Evolutionary conservation across 1,140 invertebrate genomes (phyloP).

Genomic region (Charaxes varanes): DNA sequence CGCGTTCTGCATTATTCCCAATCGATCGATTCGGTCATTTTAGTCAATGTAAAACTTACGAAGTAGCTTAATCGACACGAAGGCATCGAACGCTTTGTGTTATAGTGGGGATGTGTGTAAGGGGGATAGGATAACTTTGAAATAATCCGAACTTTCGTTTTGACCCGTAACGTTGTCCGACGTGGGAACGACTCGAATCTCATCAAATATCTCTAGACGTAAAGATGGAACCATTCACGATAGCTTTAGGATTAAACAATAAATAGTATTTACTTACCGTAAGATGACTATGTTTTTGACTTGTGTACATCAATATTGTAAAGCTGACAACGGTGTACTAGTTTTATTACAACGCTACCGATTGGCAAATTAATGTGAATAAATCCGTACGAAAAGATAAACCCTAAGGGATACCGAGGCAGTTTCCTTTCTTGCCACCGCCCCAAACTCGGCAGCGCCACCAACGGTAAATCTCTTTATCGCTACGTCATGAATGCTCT

Average conservation of each 20-base stretch:
- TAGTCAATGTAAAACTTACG: conserved; percentile 58
- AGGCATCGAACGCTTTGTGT: conserved; percentile 64
- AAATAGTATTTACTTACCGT: conserved; percentile 64
- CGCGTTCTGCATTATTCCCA: conserved; percentile 61
- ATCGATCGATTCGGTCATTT: conserved; percentile 53
- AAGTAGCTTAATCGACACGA: conserved; percentile 49
- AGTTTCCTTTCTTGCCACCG: conserved; percentile 57
- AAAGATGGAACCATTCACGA: conserved; percentile 61
- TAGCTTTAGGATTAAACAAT: conserved; percentile 67
- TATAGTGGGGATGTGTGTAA: conserved; percentile 39
- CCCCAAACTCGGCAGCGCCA: conserved; percentile 54
- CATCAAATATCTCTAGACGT: conserved; percentile 43
- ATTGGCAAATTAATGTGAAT: conserved; percentile 71
- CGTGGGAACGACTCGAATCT: conserved; percentile 38
- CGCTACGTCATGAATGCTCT: conserved; percentile 71
- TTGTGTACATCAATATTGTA: conserved; percentile 71
- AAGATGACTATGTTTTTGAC: conserved; percentile 72
- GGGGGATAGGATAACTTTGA: conserved; percentile 15
- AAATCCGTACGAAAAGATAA: conserved; percentile 62
- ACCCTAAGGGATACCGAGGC: conserved; percentile 47
- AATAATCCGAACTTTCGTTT: conserved; percentile 29
- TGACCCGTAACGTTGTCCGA: too few species aligned
- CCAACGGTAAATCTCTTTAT: conserved; percentile 72
- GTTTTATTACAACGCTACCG: conserved; percentile 59
- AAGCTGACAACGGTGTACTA: conserved; percentile 63